Evolutionary conservation across 2,797 vertebrate species (phyloP).

Genomic region (Pipistrellus nathusii): DNA sequence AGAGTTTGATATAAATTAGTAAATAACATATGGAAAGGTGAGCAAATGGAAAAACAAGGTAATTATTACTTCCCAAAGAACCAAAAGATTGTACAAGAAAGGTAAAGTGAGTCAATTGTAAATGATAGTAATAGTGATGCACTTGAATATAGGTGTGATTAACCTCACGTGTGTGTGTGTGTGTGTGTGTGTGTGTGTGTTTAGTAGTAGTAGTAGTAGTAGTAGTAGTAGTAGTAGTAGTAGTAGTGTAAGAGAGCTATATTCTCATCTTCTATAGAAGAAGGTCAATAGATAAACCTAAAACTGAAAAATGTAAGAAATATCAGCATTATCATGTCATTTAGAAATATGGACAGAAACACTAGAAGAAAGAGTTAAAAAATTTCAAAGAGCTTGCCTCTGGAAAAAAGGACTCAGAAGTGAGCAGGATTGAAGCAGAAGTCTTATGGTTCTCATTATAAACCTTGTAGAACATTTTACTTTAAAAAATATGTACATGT

Average conservation of each 20-base stretch:
- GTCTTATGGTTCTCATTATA: slow-evolving; percentile 79
- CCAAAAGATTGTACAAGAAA: neutral
- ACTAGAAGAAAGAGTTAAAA: slow-evolving; percentile 60
- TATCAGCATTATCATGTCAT: neutral
- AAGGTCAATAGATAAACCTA: neutral
- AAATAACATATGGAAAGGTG: slow-evolving; percentile 5
- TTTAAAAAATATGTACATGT: slow-evolving; percentile 81
- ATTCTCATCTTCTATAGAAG: neutral
- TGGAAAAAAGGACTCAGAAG: slow-evolving; percentile 55
- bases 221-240: too few species aligned
- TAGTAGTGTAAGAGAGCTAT: neutral
- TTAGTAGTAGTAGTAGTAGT: too few species aligned
- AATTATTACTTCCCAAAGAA: neutral
- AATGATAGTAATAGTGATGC: neutral
- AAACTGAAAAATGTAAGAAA: slow-evolving; percentile 38
- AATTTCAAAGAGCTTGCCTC: slow-evolving; percentile 48
- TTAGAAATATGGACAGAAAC: slow-evolving; percentile 52
- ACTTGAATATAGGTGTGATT: neutral
- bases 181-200: neutral
- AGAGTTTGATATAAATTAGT: neutral
- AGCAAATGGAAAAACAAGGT: neutral
- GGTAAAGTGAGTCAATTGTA: neutral
- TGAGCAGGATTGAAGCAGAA: slow-evolving; percentile 36
- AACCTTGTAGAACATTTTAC: slow-evolving; percentile 79
- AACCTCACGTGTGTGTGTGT: neutral